Conservation (phyloP, 2,888 invertebrate genomes). For the Rhorus exstirpatorius region DNA sequence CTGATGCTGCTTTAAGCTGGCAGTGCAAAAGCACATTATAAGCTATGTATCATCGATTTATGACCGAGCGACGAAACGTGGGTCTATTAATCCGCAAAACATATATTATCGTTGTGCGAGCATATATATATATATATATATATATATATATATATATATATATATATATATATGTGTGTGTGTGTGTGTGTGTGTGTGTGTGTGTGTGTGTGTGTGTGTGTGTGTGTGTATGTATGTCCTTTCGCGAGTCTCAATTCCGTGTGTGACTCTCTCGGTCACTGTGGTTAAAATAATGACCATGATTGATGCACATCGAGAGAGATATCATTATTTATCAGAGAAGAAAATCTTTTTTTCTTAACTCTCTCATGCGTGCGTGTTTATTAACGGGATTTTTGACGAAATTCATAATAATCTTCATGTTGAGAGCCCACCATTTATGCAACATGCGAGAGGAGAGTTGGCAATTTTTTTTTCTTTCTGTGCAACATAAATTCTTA, state of each 20-base stretch:
- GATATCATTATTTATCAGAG: conserved; percentile 17
- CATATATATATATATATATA: no score
- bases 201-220: no score
- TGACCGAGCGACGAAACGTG: conserved; percentile 34
- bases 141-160: no score
- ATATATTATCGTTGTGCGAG: conserved; percentile 12
- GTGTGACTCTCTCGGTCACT: conserved; percentile 4
- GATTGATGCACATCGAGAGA: conserved; percentile 23
- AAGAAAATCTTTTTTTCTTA: conserved; percentile 3
- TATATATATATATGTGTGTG: no score
- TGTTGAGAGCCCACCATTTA: not conserved
- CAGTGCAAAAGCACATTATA: conserved; percentile 46
- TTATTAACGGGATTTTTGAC: not conserved
- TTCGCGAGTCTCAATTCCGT: conserved; percentile 12
- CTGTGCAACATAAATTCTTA: no score
- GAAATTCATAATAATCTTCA: conserved; percentile 2
- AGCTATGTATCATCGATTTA: conserved; percentile 47
- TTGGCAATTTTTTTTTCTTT: no score
- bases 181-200: no score
- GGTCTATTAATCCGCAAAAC: conserved; percentile 42
- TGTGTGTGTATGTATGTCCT: conserved; percentile 1
- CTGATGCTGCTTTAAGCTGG: conserved; percentile 10
- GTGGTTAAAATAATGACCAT: conserved; percentile 46
- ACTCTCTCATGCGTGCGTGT: not conserved
- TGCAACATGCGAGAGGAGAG: no score